These are phyloP conservation scores for Bilobella aurantiaca DNA, from an alignment of 1,140 invertebrate genomes.

Conservation along the genomic window DNA sequence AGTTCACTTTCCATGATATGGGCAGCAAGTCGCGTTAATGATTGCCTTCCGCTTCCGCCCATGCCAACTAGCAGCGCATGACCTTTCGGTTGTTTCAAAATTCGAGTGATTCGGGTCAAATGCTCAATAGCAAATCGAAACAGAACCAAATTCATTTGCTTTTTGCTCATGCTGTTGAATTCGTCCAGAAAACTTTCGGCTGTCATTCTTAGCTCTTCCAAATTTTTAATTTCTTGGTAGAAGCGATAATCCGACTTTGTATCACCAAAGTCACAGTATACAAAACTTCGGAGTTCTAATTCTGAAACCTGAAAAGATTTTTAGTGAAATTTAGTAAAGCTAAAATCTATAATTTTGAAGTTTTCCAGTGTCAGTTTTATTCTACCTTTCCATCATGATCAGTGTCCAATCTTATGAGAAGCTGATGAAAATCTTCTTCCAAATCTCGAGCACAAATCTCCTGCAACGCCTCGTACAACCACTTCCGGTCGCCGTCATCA, in stretches of 20 bases:
- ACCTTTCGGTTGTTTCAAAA: constrained; percentile 80
- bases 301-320: constrained; percentile 58
- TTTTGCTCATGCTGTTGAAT: constrained; percentile 92
- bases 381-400: constrained; percentile 42
- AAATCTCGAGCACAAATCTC: constrained; percentile 42
- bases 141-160: constrained; percentile 91
- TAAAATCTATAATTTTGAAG: no score
- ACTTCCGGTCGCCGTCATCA: constrained; percentile 66
- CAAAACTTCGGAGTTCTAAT: constrained; percentile 67
- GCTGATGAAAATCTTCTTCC: constrained; percentile 46
- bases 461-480: constrained; percentile 56
- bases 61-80: constrained; percentile 78
- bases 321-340: no score
- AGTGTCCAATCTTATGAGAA: constrained; percentile 46
- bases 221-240: constrained; percentile 77
- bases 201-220: constrained; percentile 69
- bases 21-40: constrained; percentile 72
- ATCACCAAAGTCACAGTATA: constrained; percentile 93
- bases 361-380: no score
- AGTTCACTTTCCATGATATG: constrained; percentile 90
- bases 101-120: constrained; percentile 56
- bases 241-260: constrained; percentile 78
- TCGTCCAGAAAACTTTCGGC: constrained; percentile 83
- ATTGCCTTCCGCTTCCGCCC: constrained; percentile 84
- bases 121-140: constrained; percentile 55